Evolutionary conservation across 2,113 vertebrate species (phyloP).

Genomic region (Tachysurus vachellii): DNA sequence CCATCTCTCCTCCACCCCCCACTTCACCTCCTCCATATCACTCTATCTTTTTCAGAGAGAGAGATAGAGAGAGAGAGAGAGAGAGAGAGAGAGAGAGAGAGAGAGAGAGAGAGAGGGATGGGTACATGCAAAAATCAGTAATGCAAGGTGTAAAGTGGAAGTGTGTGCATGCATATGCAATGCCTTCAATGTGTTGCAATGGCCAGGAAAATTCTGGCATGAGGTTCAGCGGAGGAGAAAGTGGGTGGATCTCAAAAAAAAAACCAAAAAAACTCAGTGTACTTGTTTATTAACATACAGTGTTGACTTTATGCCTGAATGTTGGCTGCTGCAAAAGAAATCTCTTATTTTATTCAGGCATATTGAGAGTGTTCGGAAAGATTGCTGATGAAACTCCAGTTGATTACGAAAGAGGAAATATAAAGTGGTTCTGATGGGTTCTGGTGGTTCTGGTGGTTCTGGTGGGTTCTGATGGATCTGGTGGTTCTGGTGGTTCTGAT

Average conservation of each 20-base stretch:
- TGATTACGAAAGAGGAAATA: slow-evolving; percentile 3
- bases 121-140: slow-evolving; percentile 14
- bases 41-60: too few relatives aligned
- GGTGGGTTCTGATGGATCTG: neutral
- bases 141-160: slow-evolving; percentile 14
- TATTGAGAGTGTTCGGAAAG: slow-evolving; percentile 15
- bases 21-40: neutral
- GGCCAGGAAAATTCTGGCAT: slow-evolving; percentile 10
- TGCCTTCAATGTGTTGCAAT: slow-evolving; percentile 19
- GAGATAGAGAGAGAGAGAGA: neutral
- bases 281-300: slow-evolving; percentile 32
- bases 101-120: neutral
- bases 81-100: neutral
- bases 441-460: neutral
- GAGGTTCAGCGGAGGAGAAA: neutral
- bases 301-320: neutral
- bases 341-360: slow-evolving; percentile 17
- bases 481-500: too few relatives aligned
- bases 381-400: slow-evolving; percentile 35
- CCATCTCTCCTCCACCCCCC: neutral
- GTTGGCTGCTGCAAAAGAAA: slow-evolving; percentile 31
- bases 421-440: neutral
- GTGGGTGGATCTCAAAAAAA: neutral
- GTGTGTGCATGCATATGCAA: slow-evolving; percentile 46
- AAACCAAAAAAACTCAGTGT: slow-evolving; percentile 5